Base-by-base conservation (phyloP, 2,888 invertebrate species). In the Drosophila pegasa region DNA sequence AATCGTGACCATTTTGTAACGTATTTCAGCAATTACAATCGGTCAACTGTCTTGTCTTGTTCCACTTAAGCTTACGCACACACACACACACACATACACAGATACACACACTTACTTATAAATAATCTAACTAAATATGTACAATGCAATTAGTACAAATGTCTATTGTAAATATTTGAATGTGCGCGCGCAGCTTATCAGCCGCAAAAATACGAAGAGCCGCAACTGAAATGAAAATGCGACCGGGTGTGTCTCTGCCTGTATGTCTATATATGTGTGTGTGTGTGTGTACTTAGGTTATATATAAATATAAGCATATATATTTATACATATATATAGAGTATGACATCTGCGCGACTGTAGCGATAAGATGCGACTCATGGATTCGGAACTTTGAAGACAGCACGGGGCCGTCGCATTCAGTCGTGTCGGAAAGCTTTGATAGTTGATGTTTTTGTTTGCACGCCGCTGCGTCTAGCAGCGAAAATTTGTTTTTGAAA, bases 181-280 rank as follows among this genome's bases (percentile, higher is more conserved):
- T 59, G 72, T 72, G 81, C 66, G 74, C 80, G 84, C 70, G 67
- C 80, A 79, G 69, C 80, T 79, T 79, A 78, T 78, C 78, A 81
- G 79, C 58, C 63, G 78, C 78, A 60, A 60, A 57, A 60, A 37
- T 29, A 20, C 40, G 31, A 48, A 31, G 47, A 48, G 47, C 5
- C 35, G 14, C 37, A 25, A 37, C 37, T 37, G 37, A 37, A 35
- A 35, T 16, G 37, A 35, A 37, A 33, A 31, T 64, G 51, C 33
- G 47, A 22, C 10, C 29, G 35, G 38, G 31, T 59, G 52, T 52
- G 54, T 20, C 29, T 45, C 20, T 33, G 18, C 29, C 10, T 27
- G 4, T 57, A 3, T 41, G 16, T 22, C 8, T 35, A 10, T 14
- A 1, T 6, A 12, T 40, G 31, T 50, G 31, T 31, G n/a, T 41